These are phyloP conservation scores for Eledona agricola DNA, from an alignment of 2,888 invertebrate species.

Conservation along the genomic window DNA sequence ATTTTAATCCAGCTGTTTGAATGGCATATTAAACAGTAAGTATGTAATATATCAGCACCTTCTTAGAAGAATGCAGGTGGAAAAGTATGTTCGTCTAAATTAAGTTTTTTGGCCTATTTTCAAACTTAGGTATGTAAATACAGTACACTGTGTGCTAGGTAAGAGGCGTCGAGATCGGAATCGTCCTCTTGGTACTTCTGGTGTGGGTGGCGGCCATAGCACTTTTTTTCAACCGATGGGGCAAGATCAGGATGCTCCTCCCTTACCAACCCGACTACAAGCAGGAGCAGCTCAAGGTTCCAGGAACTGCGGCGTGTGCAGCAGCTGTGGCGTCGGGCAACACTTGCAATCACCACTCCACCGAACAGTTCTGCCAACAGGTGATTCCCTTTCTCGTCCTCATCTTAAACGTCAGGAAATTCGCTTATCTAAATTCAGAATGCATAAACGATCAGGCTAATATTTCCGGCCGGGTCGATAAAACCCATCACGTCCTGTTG, in stretches of 20 bases:
- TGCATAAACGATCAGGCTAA: constrained; percentile 2
- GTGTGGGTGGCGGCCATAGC: constrained; percentile 90
- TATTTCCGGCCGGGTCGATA: background rate
- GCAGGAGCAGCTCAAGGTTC: constrained; percentile 82
- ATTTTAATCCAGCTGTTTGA: no score
- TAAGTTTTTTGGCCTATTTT: no score
- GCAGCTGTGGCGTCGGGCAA: constrained; percentile 66
- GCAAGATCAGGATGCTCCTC: constrained; percentile 88
- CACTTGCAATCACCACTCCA: constrained; percentile 67
- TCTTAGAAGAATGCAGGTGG: no score
- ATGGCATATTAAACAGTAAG: no score
- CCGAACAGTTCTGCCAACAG: constrained; percentile 70
- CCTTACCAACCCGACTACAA: constrained; percentile 94
- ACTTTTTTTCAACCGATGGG: constrained; percentile 88
- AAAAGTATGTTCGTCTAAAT: no score
- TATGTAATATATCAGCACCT: no score
- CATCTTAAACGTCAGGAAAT: background rate
- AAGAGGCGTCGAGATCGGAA: constrained; percentile 89
- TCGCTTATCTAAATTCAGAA: constrained; percentile 1
- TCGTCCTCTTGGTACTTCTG: constrained; percentile 82
- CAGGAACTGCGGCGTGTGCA: constrained; percentile 75
- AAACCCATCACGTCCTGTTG: background rate
- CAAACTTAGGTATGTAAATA: constrained; percentile 3
- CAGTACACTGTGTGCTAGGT: constrained; percentile 67
- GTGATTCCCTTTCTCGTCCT: constrained; percentile 59